phyloP scores from a whole-genome alignment of 2,113 vertebrate genomes.

The Gadus macrocephalus region DNA sequence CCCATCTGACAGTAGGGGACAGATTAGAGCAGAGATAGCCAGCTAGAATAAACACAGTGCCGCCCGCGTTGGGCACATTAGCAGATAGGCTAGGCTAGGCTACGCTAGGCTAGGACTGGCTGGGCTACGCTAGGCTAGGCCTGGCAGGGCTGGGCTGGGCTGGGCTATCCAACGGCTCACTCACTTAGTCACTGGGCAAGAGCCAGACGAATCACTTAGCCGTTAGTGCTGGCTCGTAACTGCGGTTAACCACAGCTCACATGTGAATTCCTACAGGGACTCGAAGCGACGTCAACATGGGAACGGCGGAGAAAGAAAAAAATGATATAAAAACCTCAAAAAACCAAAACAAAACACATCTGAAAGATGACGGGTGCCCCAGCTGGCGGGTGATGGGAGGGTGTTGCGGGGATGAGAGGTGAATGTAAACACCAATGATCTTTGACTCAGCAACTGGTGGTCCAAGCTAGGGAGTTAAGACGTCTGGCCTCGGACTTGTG shows the following conservation, averaged over 20 bases:
- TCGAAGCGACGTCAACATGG: constrained; percentile 14
- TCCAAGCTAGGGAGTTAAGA: constrained; percentile 37
- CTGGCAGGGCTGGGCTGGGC: not conserved
- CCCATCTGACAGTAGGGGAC: constrained; percentile 48
- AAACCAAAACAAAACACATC: constrained; percentile 15
- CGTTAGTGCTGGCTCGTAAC: constrained; percentile 42
- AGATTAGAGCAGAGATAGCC: constrained; percentile 59
- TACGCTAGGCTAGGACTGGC: constrained; percentile 7
- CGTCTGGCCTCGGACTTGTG: constrained; percentile 38
- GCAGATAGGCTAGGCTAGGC: constrained; percentile 15
- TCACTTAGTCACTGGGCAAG: constrained; percentile 61
- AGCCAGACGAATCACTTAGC: constrained; percentile 34
- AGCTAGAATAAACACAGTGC: constrained; percentile 25
- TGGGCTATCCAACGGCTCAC: constrained; percentile 35
- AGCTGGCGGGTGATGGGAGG: constrained; percentile 43
- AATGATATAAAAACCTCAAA: not conserved
- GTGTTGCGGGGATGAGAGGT: constrained; percentile 49
- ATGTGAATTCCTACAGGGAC: constrained; percentile 35
- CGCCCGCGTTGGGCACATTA: constrained; percentile 33
- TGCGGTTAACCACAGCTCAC: constrained; percentile 64
- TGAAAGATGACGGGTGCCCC: constrained; percentile 48
- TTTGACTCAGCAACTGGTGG: constrained; percentile 62
- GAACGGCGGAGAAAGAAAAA: constrained; percentile 41
- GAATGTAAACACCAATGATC: constrained; percentile 67
- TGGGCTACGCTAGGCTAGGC: constrained; percentile 15